Base-by-base conservation (phyloP, 1,140 invertebrate genomes). In the Drosophila lacertosa region DNA sequence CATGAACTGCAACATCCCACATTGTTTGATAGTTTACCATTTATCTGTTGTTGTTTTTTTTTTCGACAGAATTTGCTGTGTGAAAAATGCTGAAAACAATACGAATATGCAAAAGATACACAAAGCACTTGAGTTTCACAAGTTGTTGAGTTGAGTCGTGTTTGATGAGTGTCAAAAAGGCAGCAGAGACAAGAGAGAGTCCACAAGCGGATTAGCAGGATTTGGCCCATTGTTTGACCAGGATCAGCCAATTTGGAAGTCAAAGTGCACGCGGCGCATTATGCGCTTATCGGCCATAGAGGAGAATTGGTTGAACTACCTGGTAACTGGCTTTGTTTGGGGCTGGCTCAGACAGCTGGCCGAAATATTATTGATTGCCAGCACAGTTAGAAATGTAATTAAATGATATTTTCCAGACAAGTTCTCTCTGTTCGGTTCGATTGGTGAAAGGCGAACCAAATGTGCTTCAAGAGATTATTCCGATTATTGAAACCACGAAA, bases 111-210 rank as follows among this genome's bases (percentile, higher is more conserved):
- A 75, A 60, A 71, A 72, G 57, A 73, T 35, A 54, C 16, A 42
- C 54, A 44, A 48, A 57, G 18, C 13, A 86, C 81, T 80, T 81
- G 63, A 80, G 78, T 59, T 72, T 74, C 40, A 22, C 37, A 62
- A 66, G 72, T 72, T 66, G 68, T 57, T 86, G 63, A 73, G 72
- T 54, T 67, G n/a, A n/a, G n/a, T n/a, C n/a, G n/a, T n/a, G 74
- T 76, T 84, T 86, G 81, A 84, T 81, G 81, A 73, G 81, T 84
- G 81, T 84, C 81, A 84, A 86, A 81, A 84, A 86, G 81, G 82
- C 81, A 88, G 33, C 57, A 33, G 9, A 45, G 29, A 45, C 62
- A n/a, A n/a, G n/a, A n/a, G n/a, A n/a, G n/a, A n/a, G n/a, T n/a
- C n/a, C 71, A 82, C 79, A 83, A 84, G 77, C 57, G 82, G 81